A percentile compares a stretch with the other conserved stretches of the same genome.
Conservation (phyloP, 2,888 invertebrate genomes). For the Drosophila limbata region DNA sequence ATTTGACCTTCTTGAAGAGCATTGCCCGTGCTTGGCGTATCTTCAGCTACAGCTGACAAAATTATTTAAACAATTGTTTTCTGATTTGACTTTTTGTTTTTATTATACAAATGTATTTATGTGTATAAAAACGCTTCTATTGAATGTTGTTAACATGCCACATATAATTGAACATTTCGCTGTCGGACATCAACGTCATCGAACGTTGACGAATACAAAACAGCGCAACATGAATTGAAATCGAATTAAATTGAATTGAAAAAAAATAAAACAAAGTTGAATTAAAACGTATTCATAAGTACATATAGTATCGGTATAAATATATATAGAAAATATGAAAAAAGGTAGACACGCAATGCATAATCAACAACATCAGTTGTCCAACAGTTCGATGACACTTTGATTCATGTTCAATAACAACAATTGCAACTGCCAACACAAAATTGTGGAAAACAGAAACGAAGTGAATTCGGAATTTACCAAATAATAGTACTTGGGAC, state of each 20-base stretch:
- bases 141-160: constrained; percentile 56
- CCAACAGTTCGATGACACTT: constrained; percentile 72
- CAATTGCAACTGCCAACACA: constrained; percentile 48
- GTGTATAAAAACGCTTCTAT: constrained; percentile 50
- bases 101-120: constrained; percentile 4
- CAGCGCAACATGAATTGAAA: constrained; percentile 53
- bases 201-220: constrained; percentile 48
- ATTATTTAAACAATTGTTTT: constrained; percentile 67
- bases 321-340: constrained; percentile 54
- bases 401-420: constrained; percentile 71
- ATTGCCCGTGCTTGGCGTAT: constrained; percentile 51
- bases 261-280: constrained; percentile 39
- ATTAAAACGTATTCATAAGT: constrained; percentile 52
- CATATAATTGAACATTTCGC: constrained; percentile 47
- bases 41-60: constrained; percentile 53
- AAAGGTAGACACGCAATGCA: constrained; percentile 62
- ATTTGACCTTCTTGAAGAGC: constrained; percentile 59
- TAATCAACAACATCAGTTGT: constrained; percentile 45
- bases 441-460: constrained; percentile 31
- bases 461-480: constrained; percentile 3
- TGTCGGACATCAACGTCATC: constrained; percentile 52
- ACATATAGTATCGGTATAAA: constrained; percentile 10
- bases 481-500: not conserved
- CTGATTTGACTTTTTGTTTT: constrained; percentile 15
- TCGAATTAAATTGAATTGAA: constrained; percentile 33